phyloP scores from a whole-genome alignment of 2,888 invertebrate species.

The Trichopria drosophilae region DNA sequence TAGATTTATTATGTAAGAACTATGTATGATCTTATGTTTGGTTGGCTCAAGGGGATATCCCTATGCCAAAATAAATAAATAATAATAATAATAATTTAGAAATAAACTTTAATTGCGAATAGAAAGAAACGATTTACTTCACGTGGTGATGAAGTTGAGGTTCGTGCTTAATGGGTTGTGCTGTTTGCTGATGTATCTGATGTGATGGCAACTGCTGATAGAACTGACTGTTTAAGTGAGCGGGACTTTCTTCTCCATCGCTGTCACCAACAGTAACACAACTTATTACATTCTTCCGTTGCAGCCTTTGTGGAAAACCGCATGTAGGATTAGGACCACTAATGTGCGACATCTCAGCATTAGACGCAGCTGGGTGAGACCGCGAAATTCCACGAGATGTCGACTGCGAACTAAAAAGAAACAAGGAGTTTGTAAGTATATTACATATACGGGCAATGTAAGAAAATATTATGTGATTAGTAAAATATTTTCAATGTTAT shows the following conservation, averaged over 20 bases:
- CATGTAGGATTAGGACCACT: too few species aligned
- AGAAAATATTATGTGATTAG: too few species aligned
- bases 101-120: neutral
- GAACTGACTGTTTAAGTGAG: too few species aligned
- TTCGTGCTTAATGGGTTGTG: slow-evolving; percentile 63
- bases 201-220: slow-evolving; percentile 51
- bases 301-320: slow-evolving; percentile 48
- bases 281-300: slow-evolving; percentile 75
- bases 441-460: too few species aligned
- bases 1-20: too few species aligned
- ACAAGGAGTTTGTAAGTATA: too few species aligned
- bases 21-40: too few species aligned
- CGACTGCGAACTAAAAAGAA: slow-evolving; percentile 51
- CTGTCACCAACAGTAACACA: slow-evolving; percentile 79
- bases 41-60: too few species aligned
- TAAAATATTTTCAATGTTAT: too few species aligned
- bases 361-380: too few species aligned
- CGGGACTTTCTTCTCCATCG: slow-evolving; percentile 67
- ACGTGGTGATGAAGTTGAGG: slow-evolving; percentile 59
- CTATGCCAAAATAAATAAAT: neutral
- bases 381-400: slow-evolving; percentile 51
- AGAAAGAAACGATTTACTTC: slow-evolving; percentile 38
- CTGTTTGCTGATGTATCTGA: slow-evolving; percentile 51
- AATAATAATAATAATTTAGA: neutral
- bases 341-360: too few species aligned